Evolutionary conservation across 2,888 invertebrate genomes (phyloP), one percentile per base, ranked within the genome.

Genomic region (Beris chalybata): DNA sequence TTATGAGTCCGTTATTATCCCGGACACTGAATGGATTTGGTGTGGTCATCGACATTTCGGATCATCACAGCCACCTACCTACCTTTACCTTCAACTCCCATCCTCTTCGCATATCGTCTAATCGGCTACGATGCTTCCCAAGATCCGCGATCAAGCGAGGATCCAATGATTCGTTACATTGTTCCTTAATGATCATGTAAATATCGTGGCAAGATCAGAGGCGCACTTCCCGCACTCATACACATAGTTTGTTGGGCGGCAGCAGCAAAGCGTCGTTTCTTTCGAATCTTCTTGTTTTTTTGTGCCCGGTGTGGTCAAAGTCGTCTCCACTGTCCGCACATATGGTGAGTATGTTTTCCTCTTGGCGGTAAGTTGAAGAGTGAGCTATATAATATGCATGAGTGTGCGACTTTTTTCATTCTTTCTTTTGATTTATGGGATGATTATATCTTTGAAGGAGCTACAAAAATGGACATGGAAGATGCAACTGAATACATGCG

Each of bases 11-110:
- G 52, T 61, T 61, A 61, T 50, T 13, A 29, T 9, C 38, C 43
- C 7, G 43, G 15, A 31, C 7, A 32, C 50, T 61, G 50, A 47
- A 30, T 56, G 7, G 38, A 5, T n/a, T n/a, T 48, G 58, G 58
- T 48, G 48, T 59, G 58, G 58, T 59, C 58, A 59, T 48, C 58
- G 58, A 59, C 58, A 48, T 59, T 59, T 22, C 13, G 13, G 30
- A 48, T 59, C 58, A 30, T 48, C 58, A n/a, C 31, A 15, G 30
- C 48, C 47, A 58, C 30, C 57, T 58, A 45, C 45, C 38, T 9
- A 9, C 38, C 38, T 38, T 4, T 9, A 38, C 38, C 38, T 38
- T 9, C 38, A 22, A 5, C 38, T 7, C 9, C 38, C 9, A 38
- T 38, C 9, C 38, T 9, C 9, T 38, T 9, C 38, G 38, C 5